These are phyloP conservation scores for Antheraea yamamai DNA, from an alignment of 2,888 invertebrate genomes.

Conservation along the genomic window DNA sequence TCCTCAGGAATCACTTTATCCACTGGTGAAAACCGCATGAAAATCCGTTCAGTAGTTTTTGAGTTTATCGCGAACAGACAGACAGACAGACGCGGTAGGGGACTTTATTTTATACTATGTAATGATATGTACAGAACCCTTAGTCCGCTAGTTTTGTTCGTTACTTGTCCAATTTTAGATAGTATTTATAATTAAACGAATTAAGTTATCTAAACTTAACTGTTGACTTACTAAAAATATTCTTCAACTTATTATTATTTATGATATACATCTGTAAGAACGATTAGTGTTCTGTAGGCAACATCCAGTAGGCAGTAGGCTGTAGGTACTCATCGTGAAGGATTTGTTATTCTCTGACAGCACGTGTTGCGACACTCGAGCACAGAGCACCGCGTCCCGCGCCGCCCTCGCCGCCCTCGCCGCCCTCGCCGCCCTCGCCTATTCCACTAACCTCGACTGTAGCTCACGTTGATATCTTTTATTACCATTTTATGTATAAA, in stretches of 20 bases:
- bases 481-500: neutral
- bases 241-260: neutral
- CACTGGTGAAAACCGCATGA: too few relatives aligned
- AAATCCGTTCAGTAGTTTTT: too few relatives aligned
- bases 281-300: neutral
- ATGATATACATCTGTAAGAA: neutral
- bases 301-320: neutral
- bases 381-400: neutral
- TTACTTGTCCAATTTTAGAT: neutral
- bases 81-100: too few relatives aligned
- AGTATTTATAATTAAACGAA: neutral
- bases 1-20: too few relatives aligned
- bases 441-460: neutral
- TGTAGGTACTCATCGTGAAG: neutral
- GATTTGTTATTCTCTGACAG: neutral
- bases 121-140: too few relatives aligned
- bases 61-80: too few relatives aligned
- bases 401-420: too few relatives aligned
- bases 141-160: too few relatives aligned
- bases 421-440: neutral
- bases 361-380: neutral
- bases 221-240: neutral
- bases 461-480: neutral
- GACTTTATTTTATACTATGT: too few relatives aligned
- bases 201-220: neutral